A percentile compares a stretch with the other conserved stretches of the same genome.
Conservation (phyloP, 1,140 invertebrate species). For the Apis dorsata region DNA sequence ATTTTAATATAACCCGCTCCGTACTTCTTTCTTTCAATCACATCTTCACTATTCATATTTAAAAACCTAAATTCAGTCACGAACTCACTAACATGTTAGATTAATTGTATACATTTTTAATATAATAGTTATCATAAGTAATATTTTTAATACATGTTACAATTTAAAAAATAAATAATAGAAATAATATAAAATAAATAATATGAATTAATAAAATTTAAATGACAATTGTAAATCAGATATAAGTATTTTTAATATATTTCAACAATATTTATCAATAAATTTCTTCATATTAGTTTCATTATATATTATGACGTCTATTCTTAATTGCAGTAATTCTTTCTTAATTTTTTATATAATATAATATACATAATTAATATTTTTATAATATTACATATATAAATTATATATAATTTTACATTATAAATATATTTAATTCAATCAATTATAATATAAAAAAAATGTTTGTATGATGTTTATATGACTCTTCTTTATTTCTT, state of each 20-base stretch:
- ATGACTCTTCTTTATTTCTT: not conserved
- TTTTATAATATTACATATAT: too few species aligned
- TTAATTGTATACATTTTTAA: not conserved
- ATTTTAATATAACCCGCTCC: not conserved
- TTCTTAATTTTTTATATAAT: too few species aligned
- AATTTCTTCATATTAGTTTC: too few species aligned
- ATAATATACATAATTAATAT: too few species aligned
- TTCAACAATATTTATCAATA: too few species aligned
- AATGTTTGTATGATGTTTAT: not conserved
- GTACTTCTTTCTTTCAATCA: slow-evolving; percentile 23
- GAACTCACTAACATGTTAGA: slow-evolving; percentile 15
- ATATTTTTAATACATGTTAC: not conserved
- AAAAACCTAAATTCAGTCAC: slow-evolving; percentile 32
- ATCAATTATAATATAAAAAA: not conserved
- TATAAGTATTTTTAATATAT: too few species aligned
- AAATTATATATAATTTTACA: not conserved
- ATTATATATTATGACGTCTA: too few species aligned
- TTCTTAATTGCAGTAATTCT: too few species aligned
- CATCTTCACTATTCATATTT: slow-evolving; percentile 24
- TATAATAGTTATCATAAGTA: too few species aligned
- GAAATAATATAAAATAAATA: not conserved
- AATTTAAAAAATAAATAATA: not conserved
- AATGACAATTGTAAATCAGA: not conserved
- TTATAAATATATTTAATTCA: not conserved
- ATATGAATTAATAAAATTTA: not conserved